phyloP scores from a whole-genome alignment of 2,113 vertebrate species.

The Tetrax tetrax region DNA sequence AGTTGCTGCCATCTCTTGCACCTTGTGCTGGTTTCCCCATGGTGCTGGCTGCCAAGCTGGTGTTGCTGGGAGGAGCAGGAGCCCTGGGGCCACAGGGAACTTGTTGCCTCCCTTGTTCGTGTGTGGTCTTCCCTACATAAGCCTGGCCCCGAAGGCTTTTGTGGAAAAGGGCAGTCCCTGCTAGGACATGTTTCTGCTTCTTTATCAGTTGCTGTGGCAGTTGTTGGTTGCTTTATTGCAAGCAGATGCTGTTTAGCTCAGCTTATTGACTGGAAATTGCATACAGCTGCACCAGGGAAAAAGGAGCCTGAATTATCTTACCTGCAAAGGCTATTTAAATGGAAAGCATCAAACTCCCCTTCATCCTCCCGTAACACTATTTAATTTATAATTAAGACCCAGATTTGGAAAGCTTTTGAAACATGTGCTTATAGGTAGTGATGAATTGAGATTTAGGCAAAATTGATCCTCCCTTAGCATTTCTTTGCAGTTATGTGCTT shows the following conservation, averaged over 20 bases:
- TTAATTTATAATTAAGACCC: neutral
- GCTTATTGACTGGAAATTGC: constrained; percentile 53
- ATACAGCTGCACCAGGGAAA: neutral
- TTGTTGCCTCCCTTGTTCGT: neutral
- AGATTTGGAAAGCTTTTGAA: constrained; percentile 19
- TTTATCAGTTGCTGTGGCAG: constrained; percentile 39
- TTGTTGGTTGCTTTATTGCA: neutral
- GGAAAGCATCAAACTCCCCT: constrained; percentile 3
- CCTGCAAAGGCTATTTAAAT: constrained; percentile 32
- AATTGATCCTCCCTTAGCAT: neutral
- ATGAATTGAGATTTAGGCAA: neutral
- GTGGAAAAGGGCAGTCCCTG: constrained; percentile 19
- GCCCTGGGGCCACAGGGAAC: constrained; percentile 27
- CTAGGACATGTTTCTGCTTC: constrained; percentile 26
- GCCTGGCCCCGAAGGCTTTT: neutral
- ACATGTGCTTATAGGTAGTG: neutral
- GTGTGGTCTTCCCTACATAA: constrained; percentile 49
- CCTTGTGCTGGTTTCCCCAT: neutral
- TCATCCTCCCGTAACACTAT: neutral
- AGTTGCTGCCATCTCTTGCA: neutral
- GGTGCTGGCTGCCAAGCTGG: neutral
- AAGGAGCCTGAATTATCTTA: neutral
- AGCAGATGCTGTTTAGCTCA: constrained; percentile 30
- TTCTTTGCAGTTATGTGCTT: neutral
- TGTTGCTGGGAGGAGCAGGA: constrained; percentile 6